Conservation (phyloP, 2,797 vertebrate species). For the Lates japonicus region DNA sequence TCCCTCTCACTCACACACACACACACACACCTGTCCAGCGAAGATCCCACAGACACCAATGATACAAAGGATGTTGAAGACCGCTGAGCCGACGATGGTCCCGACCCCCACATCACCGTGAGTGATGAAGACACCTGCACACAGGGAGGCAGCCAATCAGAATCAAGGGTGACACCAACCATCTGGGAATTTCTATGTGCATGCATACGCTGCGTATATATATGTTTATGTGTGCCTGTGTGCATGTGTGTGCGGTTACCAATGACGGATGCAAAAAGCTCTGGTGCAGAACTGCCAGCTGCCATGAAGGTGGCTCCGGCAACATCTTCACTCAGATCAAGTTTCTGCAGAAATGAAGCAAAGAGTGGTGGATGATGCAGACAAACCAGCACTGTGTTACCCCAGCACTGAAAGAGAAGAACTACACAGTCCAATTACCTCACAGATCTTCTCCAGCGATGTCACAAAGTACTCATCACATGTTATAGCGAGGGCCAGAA, state of each 20-base stretch:
- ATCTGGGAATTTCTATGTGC: conserved; percentile 55
- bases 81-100: conserved; percentile 97
- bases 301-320: conserved; percentile 99
- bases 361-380: neutral
- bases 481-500: conserved; percentile 96
- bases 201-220: neutral
- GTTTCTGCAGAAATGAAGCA: conserved; percentile 85
- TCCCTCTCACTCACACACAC: conserved; percentile 77
- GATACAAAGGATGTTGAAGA: conserved; percentile 99
- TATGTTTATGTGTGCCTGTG: neutral
- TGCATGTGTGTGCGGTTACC: conserved; percentile 80
- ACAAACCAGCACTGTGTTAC: rapidly evolving
- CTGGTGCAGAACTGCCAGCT: conserved; percentile 97
- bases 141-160: conserved; percentile 55
- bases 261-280: conserved; percentile 97
- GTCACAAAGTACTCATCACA: conserved; percentile 99
- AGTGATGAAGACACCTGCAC: conserved; percentile 97
- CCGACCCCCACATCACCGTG: conserved; percentile 98
- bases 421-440: conserved; percentile 85
- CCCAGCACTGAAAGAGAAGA: neutral
- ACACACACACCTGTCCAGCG: conserved; percentile 92
- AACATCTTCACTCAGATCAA: conserved; percentile 97
- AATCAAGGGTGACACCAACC: conserved; percentile 54
- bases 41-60: conserved; percentile 98
- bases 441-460: conserved; percentile 97